phyloP scores from a whole-genome alignment of 2,113 vertebrate species.

The Clarias magur region DNA sequence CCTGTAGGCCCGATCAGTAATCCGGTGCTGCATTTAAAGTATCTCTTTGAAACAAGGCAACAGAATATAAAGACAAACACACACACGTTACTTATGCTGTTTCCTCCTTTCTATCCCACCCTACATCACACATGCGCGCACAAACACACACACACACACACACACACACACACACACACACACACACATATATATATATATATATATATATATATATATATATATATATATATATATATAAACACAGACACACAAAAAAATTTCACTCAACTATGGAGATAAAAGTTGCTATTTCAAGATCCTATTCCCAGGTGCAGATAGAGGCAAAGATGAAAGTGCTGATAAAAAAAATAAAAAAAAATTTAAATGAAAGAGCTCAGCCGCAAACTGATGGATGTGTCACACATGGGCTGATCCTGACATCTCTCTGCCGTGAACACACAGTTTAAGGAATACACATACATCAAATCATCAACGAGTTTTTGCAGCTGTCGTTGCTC shows the following conservation, averaged over 20 bases:
- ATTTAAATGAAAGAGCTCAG: conserved; percentile 36
- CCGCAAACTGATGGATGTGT: conserved; percentile 56
- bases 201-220: neutral
- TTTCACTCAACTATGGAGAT: conserved; percentile 19
- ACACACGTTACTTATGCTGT: neutral
- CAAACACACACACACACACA: neutral
- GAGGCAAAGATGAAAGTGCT: conserved; percentile 30
- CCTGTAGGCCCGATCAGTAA: neutral
- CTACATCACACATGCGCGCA: neutral
- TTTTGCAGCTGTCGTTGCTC: conserved; percentile 2
- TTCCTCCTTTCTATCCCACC: neutral
- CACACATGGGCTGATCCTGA: conserved; percentile 54
- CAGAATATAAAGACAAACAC: neutral
- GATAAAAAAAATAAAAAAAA: conserved; percentile 42
- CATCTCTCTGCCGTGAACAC: conserved; percentile 18
- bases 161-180: neutral
- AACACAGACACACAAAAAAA: neutral
- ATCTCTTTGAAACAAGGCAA: neutral
- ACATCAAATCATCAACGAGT: conserved; percentile 33
- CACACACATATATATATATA: neutral
- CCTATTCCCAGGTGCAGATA: conserved; percentile 47
- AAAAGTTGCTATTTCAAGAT: conserved; percentile 43
- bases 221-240: too few relatives aligned
- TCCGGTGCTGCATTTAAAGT: neutral
- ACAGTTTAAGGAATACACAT: conserved; percentile 36